These are phyloP conservation scores for Chinchilla lanigera DNA, from an alignment of 2,113 vertebrate genomes.

Conservation along the genomic window DNA sequence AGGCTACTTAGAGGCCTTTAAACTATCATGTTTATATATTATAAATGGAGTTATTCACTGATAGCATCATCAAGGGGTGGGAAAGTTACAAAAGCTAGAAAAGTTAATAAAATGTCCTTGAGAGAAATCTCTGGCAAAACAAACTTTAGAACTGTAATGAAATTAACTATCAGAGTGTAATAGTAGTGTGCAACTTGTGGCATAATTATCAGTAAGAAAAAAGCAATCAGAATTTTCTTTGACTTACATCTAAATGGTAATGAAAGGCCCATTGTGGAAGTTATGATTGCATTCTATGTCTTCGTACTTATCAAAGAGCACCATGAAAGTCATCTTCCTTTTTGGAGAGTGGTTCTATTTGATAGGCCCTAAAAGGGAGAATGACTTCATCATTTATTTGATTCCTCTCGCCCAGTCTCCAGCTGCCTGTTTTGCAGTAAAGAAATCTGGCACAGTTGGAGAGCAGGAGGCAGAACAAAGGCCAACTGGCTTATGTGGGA, in stretches of 20 bases:
- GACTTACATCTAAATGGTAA: neutral
- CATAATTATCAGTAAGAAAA: neutral
- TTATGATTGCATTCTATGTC: neutral
- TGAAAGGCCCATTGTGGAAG: neutral
- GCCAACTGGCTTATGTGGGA: neutral
- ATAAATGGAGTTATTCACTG: conserved; percentile 16
- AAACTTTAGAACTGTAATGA: neutral
- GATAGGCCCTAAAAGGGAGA: no score
- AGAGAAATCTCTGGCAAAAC: conserved; percentile 33
- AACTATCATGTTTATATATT: conserved; percentile 29
- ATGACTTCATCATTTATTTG: neutral
- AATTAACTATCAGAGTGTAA: neutral
- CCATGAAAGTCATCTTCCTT: neutral
- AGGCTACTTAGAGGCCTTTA: neutral
- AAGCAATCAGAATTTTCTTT: conserved; percentile 14
- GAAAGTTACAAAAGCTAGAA: conserved; percentile 46
- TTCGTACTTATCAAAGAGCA: neutral
- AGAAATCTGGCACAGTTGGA: neutral
- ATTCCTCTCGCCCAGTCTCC: neutral
- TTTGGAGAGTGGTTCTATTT: neutral
- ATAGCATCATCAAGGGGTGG: conserved; percentile 28
- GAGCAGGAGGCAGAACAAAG: neutral
- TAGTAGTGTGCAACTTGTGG: neutral
- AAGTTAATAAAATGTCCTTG: conserved; percentile 32
- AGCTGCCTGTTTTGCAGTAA: neutral